Evolutionary conservation across 92 coral and sea anemone genomes (phyloP), one percentile per base, ranked within the genome.

Genomic region (Phymanthus crucifer): DNA sequence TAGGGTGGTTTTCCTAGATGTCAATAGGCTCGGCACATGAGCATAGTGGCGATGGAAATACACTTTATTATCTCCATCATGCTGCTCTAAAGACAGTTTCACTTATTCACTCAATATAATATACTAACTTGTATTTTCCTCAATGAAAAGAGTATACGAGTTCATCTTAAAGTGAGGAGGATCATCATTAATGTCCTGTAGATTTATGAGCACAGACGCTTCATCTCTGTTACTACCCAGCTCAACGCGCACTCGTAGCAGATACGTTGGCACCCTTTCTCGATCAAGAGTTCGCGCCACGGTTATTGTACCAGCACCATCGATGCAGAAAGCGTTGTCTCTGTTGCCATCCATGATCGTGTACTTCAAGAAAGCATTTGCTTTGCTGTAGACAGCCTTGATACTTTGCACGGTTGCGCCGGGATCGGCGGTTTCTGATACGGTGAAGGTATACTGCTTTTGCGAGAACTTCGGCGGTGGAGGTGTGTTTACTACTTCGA

Each of bases 221-320:
- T 88, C 89, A 80, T 79, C 80, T 50, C 77, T 64, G 83, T 79
- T 84, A 31, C 74, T 84, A 0, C 90, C 90, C 48, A 88, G 88
- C 23, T 80, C 72, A 1, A 90, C 98, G 40, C 89, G 88, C 61
- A 93, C 92, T 32, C 47, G 73, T 85, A 95, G 78, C 6, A 21
- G 32, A 67, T 95, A 95, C 3, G 84, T 69, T 26, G 95, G 47
- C 8, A 82, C 80, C 76, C 75, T 88, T 78, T 95, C 98, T 65
- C 95, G 85, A 80, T 95, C 98, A 66, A 95, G 81, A 2, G 87
- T 84, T 52, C 87, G 83, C 32, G 98, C 95, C 52, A 95, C 88
- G 37, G 79, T 76, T 75, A 95, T 87, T 19, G 83, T 70, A 45
- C 98, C 98, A 61, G 72, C 75, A 23, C 90, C 91, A 58, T 88